These are phyloP conservation scores for Drosophila neutralis DNA, from an alignment of 2,888 invertebrate species.

Conservation along the genomic window DNA sequence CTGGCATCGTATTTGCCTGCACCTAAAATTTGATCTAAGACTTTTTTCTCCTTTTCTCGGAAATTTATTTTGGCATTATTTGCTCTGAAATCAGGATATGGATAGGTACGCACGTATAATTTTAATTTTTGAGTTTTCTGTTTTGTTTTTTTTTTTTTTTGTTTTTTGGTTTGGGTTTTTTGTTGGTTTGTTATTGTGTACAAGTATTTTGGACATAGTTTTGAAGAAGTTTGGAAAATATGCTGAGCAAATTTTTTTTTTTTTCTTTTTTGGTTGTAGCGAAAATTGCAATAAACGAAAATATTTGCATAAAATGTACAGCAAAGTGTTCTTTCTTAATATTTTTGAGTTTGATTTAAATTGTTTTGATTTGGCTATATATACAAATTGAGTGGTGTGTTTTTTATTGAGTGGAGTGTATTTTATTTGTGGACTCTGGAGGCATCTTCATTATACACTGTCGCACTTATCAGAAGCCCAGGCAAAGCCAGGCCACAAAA, in stretches of 20 bases:
- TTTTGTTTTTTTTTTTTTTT: conserved; percentile 22
- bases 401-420: conserved; percentile 17
- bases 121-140: conserved; percentile 54
- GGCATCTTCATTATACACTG: conserved; percentile 76
- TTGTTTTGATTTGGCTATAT: conserved; percentile 39
- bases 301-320: conserved; percentile 67
- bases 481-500: conserved; percentile 79
- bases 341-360: conserved; percentile 12
- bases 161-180: background rate
- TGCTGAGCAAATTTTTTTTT: conserved; percentile 40
- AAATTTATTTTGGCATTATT: conserved; percentile 94
- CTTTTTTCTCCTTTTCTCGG: conserved; percentile 97
- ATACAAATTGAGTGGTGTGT: conserved; percentile 60
- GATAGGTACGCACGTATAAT: conserved; percentile 84
- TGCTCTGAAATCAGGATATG: conserved; percentile 87
- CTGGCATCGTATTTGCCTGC: conserved; percentile 96
- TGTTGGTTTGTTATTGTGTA: conserved; percentile 19
- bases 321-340: conserved; percentile 42
- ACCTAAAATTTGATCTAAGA: conserved; percentile 96
- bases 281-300: conserved; percentile 54
- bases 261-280: conserved; percentile 16
- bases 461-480: conserved; percentile 83
- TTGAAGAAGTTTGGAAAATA: conserved; percentile 65
- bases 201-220: conserved; percentile 23
- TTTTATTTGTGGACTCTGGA: conserved; percentile 30